Percentiles rank a stretch among this genome's conserved stretches.
phyloP scores from a whole-genome alignment of 2,113 vertebrate genomes.

The Noturus placidus region DNA sequence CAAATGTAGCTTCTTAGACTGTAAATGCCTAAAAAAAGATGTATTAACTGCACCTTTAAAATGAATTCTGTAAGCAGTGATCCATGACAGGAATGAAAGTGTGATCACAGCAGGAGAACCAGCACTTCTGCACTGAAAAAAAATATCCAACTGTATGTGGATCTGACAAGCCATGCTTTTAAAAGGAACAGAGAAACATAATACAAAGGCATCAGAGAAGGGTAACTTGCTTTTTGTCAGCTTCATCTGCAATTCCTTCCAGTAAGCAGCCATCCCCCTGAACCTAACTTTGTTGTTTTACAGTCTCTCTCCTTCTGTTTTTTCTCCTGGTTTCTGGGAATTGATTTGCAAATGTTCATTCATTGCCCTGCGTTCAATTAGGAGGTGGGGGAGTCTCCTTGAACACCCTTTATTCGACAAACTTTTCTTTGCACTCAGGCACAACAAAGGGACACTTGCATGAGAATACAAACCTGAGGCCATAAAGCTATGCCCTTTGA shows the following conservation, averaged over 20 bases:
- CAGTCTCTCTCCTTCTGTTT: slow-evolving; percentile 55
- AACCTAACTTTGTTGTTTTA: slow-evolving; percentile 65
- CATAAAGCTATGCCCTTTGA: slow-evolving; percentile 60
- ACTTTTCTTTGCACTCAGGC: slow-evolving; percentile 61
- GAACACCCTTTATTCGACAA: slow-evolving; percentile 51
- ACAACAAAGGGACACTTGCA: slow-evolving; percentile 68
- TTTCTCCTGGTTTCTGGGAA: slow-evolving; percentile 61
- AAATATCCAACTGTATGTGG: background rate
- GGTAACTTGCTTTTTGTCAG: slow-evolving; percentile 50
- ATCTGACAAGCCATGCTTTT: slow-evolving; percentile 9
- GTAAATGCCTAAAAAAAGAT: background rate
- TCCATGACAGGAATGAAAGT: slow-evolving; percentile 17
- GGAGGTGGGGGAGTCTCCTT: slow-evolving; percentile 54
- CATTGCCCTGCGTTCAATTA: slow-evolving; percentile 64
- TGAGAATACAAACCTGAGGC: slow-evolving; percentile 66
- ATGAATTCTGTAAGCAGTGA: slow-evolving; percentile 6
- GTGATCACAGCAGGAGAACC: slow-evolving; percentile 21
- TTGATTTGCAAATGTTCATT: slow-evolving; percentile 77
- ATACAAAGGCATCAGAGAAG: background rate
- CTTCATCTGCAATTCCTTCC: slow-evolving; percentile 67
- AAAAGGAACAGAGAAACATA: background rate
- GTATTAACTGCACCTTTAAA: slow-evolving; percentile 16
- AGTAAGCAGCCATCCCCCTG: slow-evolving; percentile 33
- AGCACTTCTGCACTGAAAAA: background rate
- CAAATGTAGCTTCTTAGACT: background rate